Evolutionary conservation across 1,140 invertebrate species (phyloP).

Genomic region (Augochlora pura): DNA sequence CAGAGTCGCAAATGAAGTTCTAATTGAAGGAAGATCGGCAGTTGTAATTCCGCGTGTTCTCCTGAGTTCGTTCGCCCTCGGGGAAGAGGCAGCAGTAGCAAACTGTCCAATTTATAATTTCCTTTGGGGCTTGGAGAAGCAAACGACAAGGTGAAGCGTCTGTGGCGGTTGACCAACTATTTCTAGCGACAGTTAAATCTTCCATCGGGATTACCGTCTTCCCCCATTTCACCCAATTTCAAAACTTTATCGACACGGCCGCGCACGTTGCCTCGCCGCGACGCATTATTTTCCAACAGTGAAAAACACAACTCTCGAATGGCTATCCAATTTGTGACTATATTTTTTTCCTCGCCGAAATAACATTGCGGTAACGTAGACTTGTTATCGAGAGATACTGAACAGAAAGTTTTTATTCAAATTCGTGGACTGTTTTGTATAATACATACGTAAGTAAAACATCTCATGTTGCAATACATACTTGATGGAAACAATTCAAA

Average conservation of each 20-base stretch:
- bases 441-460: too few species aligned
- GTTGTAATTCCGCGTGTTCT: not conserved
- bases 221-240: conserved; percentile 23
- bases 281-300: not conserved
- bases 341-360: not conserved
- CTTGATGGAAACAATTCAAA: too few species aligned
- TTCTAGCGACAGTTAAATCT: conserved; percentile 63
- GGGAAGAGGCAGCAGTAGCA: conserved; percentile 6
- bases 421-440: too few species aligned
- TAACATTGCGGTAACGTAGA: not conserved
- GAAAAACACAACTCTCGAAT: not conserved
- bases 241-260: conserved; percentile 33
- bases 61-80: conserved; percentile 9
- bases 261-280: not conserved
- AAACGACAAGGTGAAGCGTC: conserved; percentile 43
- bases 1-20: conserved; percentile 7
- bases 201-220: conserved; percentile 57
- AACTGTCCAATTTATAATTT: conserved; percentile 67
- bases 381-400: too few species aligned
- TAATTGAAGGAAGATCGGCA: conserved; percentile 8
- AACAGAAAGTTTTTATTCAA: too few species aligned
- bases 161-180: conserved; percentile 45
- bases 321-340: not conserved
- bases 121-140: conserved; percentile 50
- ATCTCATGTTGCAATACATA: too few species aligned